These are phyloP conservation scores for Myathropa florea DNA, from an alignment of 2,888 invertebrate species.

Conservation along the genomic window DNA sequence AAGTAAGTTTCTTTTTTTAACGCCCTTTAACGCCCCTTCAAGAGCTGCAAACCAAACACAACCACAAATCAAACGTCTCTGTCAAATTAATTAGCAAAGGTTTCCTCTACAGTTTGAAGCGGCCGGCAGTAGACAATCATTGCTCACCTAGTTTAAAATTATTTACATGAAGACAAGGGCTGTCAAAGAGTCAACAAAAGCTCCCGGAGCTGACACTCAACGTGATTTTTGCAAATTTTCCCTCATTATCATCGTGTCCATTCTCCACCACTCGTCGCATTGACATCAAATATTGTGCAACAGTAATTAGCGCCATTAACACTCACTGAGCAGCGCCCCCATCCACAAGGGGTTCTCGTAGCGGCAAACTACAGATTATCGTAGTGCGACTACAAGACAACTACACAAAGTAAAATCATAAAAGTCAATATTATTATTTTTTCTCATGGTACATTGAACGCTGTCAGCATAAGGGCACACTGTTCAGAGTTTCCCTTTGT, in stretches of 20 bases:
- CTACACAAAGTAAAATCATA: constrained; percentile 42
- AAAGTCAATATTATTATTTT: constrained; percentile 55
- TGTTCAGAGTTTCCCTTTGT: constrained; percentile 48
- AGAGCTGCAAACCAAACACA: too few relatives aligned
- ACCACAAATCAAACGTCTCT: too few relatives aligned
- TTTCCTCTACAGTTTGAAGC: too few relatives aligned
- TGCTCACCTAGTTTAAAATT: constrained; percentile 15
- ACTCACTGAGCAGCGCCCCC: constrained; percentile 33
- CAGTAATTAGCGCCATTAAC: constrained; percentile 64
- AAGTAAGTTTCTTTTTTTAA: too few relatives aligned
- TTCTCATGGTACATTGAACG: neutral
- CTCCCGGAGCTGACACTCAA: constrained; percentile 6
- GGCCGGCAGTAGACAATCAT: neutral
- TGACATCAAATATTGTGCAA: constrained; percentile 55
- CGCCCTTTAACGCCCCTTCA: too few relatives aligned
- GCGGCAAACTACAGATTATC: constrained; percentile 5
- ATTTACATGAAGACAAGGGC: neutral
- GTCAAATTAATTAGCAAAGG: too few relatives aligned
- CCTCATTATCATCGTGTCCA: constrained; percentile 38
- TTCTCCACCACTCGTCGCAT: constrained; percentile 6
- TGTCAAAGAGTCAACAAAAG: constrained; percentile 22
- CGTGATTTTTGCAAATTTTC: constrained; percentile 27
- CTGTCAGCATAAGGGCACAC: neutral
- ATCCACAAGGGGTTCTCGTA: neutral
- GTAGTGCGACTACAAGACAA: neutral